phyloP scores from a whole-genome alignment of 2,888 invertebrate genomes.

The Sphaerophoria rueppellii region DNA sequence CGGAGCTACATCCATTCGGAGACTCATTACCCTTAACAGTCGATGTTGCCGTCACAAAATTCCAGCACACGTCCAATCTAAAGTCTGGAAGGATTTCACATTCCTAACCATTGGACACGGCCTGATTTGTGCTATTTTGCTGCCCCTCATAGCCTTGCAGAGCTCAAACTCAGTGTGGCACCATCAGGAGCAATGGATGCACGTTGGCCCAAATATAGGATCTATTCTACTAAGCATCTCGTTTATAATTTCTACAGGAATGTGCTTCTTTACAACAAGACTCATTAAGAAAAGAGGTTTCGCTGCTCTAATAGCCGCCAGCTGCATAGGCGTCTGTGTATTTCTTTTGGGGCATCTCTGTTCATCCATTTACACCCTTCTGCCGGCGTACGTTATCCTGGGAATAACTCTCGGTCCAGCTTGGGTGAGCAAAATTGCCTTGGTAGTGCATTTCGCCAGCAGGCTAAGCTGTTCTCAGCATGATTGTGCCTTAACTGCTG shows the following conservation, averaged over 20 bases:
- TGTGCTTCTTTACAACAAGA: conserved; percentile 83
- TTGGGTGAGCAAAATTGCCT: conserved; percentile 79
- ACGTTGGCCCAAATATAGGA: conserved; percentile 83
- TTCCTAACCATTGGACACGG: conserved; percentile 80
- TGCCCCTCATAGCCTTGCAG: conserved; percentile 81
- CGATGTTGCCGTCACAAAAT: conserved; percentile 82
- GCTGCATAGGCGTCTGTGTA: conserved; percentile 84
- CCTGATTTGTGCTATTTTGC: conserved; percentile 78
- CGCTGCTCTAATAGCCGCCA: conserved; percentile 82
- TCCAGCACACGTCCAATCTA: conserved; percentile 80
- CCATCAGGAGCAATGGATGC: conserved; percentile 81
- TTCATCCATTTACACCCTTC: conserved; percentile 83
- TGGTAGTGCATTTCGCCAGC: conserved; percentile 80
- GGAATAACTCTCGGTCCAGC: conserved; percentile 84
- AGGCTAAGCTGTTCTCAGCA: conserved; percentile 81
- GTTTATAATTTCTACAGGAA: conserved; percentile 85
- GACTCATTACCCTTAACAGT: conserved; percentile 86
- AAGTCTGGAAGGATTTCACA: conserved; percentile 80
- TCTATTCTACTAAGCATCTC: conserved; percentile 86
- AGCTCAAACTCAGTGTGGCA: conserved; percentile 82
- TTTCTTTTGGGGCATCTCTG: conserved; percentile 86
- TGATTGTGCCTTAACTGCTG: conserved; percentile 77
- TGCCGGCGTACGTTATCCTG: conserved; percentile 83
- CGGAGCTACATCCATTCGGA: conserved; percentile 89
- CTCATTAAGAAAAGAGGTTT: conserved; percentile 84